Percentiles rank a stretch among this genome's conserved stretches.
phyloP scores from a whole-genome alignment of 2,888 invertebrate species.

The Cephus nigrinus region DNA sequence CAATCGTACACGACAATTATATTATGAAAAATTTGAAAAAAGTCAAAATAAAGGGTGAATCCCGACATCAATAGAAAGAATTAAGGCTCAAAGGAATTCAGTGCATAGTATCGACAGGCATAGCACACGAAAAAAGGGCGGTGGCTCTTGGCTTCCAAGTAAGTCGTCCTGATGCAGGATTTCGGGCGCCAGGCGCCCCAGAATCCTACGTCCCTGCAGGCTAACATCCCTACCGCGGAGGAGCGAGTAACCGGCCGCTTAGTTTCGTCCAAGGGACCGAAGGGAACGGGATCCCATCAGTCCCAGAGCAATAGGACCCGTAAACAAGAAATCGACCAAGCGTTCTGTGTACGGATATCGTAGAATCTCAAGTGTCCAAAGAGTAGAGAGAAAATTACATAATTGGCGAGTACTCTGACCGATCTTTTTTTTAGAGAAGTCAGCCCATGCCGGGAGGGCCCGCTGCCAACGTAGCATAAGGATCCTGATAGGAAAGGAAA shows the following conservation, averaged over 20 bases:
- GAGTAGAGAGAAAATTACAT: conserved; percentile 29
- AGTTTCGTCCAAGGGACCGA: conserved; percentile 57
- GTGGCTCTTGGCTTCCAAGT: not conserved
- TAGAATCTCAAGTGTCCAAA: not conserved
- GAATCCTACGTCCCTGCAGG: conserved; percentile 46
- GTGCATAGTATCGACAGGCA: not conserved
- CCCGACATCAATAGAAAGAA: not conserved
- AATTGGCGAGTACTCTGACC: conserved; percentile 28
- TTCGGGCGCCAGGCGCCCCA: not conserved
- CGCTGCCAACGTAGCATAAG: conserved; percentile 27
- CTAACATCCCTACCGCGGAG: conserved; percentile 47
- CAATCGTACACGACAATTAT: not conserved
- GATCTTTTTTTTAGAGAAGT: conserved; percentile 16
- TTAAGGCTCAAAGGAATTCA: not conserved
- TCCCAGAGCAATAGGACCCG: not conserved
- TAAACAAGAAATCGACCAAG: not conserved
- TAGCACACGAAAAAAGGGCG: not conserved
- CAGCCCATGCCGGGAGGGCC: conserved; percentile 4
- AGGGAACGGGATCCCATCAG: conserved; percentile 44
- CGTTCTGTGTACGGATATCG: not conserved
- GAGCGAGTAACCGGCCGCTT: conserved; percentile 49
- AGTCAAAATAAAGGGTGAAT: not conserved
- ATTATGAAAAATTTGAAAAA: not conserved
- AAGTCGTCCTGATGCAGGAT: not conserved
- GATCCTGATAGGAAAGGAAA: not conserved